Conservation (phyloP, 2,888 invertebrate genomes). For the Rhabditoides inermis region DNA sequence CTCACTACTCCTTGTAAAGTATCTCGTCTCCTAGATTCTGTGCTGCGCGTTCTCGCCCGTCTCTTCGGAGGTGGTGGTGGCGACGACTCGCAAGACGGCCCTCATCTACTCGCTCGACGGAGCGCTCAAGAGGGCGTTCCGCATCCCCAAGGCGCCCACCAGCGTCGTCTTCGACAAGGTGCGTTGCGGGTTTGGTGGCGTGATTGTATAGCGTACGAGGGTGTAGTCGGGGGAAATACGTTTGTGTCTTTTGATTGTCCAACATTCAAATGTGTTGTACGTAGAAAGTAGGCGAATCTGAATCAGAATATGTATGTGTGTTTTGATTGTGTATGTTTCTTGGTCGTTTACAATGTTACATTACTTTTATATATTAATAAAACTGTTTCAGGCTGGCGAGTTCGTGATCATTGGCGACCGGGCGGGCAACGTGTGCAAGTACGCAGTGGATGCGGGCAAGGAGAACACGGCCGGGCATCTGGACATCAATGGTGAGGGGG, state of each 20-base stretch:
- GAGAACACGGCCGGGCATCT: constrained; percentile 6
- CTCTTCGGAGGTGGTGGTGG: constrained; percentile 10
- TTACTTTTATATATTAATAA: neutral
- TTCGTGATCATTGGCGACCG: constrained; percentile 24
- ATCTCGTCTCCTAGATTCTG: too few species aligned
- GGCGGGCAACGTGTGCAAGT: constrained; percentile 24
- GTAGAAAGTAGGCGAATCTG: too few species aligned
- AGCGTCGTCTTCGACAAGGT: constrained; percentile 21
- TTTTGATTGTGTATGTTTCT: too few species aligned
- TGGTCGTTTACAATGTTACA: too few species aligned
- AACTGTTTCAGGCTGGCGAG: constrained; percentile 2
- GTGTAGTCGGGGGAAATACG: too few species aligned
- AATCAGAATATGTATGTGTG: too few species aligned
- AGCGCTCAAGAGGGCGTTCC: neutral
- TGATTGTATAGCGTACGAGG: too few species aligned
- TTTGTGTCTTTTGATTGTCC: too few species aligned
- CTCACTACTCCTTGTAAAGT: too few species aligned
- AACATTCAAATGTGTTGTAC: too few species aligned
- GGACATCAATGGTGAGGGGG: constrained; percentile 12
- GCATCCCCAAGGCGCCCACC: constrained; percentile 28
- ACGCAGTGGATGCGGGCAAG: constrained; percentile 8
- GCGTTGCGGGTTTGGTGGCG: too few species aligned
- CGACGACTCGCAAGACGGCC: constrained; percentile 22
- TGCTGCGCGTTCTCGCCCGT: constrained; percentile 11
- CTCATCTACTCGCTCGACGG: constrained; percentile 13